Base-by-base conservation (phyloP, 2,888 invertebrate genomes). In the Eupithecia tripunctaria region DNA sequence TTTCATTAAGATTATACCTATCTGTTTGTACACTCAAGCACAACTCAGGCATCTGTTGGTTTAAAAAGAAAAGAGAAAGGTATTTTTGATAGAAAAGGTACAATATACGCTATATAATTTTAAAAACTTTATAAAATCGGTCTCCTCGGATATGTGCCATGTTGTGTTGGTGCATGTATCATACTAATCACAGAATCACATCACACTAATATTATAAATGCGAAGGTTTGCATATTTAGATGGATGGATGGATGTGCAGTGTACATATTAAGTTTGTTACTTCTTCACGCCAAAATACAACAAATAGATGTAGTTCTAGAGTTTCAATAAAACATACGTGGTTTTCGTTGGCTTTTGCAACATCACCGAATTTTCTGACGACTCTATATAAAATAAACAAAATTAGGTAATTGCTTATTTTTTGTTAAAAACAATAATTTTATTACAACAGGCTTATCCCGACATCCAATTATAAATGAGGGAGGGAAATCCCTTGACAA, bases 401-500 rank as follows among this genome's bases (percentile, higher is more conserved):
- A 66, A 69, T 66, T n/a, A n/a, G n/a, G n/a, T 67, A 66, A 18
- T 60, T 60, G 60, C 18, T 15, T 29, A 63, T 64, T 70, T 67
- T 41, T 70, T 63, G 59, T 59, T 64, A 36, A 59, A 62, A 27
- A 68, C 32, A 64, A 62, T 60, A 60, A 67, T 27, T 21, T 6
- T 36, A 62, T 67, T 47, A 27, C 5, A 32, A 15, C 15, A 38
- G 70, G 66, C 32, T 51, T 56, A 73, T 38, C 67, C 38, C 38
- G 59, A 70, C 21, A 68, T 63, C 67, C 68, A 74, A 71, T 71
- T 74, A 72, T 41, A 25, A 56, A 60, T 59, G 67, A 65, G 70
- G 68, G 43, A 66, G 56, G 67, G 66, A 66, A 69, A 36, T 63
- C 56, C 71, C 72, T 59, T 60, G 38, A 59, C 67, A 68, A 71